Evolutionary conservation across 2,113 vertebrate genomes (phyloP).

Genomic region (Sylvilagus bachmani): DNA sequence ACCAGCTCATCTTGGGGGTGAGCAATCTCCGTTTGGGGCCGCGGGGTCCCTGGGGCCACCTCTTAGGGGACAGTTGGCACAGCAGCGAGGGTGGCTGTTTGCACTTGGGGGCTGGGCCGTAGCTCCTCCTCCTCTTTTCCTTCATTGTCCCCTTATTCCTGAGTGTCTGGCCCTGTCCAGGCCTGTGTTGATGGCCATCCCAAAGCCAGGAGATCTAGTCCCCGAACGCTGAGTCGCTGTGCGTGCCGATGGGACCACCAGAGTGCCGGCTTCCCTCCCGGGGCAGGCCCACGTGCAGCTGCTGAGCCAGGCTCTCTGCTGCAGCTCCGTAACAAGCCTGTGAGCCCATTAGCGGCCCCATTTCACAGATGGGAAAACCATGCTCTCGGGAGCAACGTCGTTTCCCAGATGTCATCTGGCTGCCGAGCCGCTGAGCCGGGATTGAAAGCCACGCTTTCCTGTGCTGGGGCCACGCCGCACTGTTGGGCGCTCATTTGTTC

Average conservation of each 20-base stretch:
- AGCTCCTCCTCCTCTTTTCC: neutral
- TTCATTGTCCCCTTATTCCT: neutral
- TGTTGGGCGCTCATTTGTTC: neutral
- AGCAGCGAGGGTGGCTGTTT: conserved; percentile 22
- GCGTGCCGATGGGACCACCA: neutral
- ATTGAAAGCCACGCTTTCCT: neutral
- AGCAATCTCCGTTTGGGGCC: neutral
- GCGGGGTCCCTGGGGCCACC: neutral
- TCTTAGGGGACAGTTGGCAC: neutral
- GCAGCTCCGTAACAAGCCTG: neutral
- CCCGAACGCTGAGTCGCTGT: neutral
- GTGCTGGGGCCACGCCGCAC: too few species aligned
- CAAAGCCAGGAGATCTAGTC: conserved; percentile 25
- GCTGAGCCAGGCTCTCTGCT: neutral
- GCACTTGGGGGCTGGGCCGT: conserved; percentile 2
- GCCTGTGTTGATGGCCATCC: neutral
- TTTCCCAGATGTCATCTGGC: neutral
- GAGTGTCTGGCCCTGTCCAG: neutral
- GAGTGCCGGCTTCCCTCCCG: neutral
- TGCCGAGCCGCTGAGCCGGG: neutral
- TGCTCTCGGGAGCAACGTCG: neutral
- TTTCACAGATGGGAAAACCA: neutral
- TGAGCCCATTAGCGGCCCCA: neutral
- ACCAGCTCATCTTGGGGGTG: neutral
- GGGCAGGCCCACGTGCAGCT: neutral